These are phyloP conservation scores for Rhincodon typus DNA, from an alignment of 2,797 vertebrate species.

Conservation along the genomic window DNA sequence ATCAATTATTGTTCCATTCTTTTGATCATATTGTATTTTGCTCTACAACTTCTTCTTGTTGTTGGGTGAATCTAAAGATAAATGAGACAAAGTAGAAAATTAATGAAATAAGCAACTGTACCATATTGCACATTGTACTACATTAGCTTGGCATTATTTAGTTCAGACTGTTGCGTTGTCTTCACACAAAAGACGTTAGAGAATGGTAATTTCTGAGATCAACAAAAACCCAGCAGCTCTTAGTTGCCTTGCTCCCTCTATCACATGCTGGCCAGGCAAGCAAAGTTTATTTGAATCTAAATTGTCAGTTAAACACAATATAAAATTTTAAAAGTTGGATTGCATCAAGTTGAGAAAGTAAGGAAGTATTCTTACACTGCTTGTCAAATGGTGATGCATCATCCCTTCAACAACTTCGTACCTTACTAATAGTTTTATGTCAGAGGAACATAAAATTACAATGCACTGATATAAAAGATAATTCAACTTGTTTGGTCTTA, in stretches of 20 bases:
- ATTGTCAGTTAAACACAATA: neutral
- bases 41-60: neutral
- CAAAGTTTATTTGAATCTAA: neutral
- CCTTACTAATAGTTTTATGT: neutral
- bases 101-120: neutral
- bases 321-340: neutral
- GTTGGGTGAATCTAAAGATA: constrained; percentile 3
- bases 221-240: neutral
- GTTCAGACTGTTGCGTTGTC: neutral
- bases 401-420: neutral
- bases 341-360: neutral
- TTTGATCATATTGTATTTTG: neutral
- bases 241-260: neutral
- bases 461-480: neutral
- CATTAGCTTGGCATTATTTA: neutral
- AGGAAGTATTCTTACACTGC: neutral
- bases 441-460: neutral
- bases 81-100: neutral
- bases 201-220: neutral
- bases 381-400: neutral
- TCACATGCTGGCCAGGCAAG: neutral
- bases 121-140: neutral
- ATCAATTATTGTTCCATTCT: neutral
- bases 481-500: neutral
- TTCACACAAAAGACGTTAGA: neutral